Evolutionary conservation across 2,797 vertebrate species (phyloP).

Genomic region (Dipus sagitta): DNA sequence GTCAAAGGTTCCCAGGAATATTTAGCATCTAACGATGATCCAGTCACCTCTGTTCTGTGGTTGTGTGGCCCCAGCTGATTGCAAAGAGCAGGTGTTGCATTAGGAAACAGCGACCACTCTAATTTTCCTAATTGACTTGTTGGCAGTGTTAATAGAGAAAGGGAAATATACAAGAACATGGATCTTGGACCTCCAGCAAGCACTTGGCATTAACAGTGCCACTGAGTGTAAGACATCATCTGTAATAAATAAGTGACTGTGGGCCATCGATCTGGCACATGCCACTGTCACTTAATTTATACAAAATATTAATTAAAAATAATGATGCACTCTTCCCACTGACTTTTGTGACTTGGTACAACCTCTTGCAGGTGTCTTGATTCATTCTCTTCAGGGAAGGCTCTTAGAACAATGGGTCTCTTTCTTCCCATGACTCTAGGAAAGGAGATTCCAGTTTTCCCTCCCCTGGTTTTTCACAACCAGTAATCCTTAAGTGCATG

Average conservation of each 20-base stretch:
- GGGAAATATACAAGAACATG: neutral
- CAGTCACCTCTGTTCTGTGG: neutral
- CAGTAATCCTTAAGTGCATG: slow-evolving; percentile 17
- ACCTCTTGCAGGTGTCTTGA: neutral
- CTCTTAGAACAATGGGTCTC: slow-evolving; percentile 25
- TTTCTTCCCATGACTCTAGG: neutral
- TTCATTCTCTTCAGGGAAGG: slow-evolving; percentile 51
- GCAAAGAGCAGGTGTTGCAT: slow-evolving; percentile 24
- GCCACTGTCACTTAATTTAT: slow-evolving; percentile 63
- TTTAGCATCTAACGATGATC: neutral
- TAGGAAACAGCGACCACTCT: slow-evolving; percentile 44
- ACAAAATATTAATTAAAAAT: slow-evolving; percentile 79
- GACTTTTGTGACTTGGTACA: neutral
- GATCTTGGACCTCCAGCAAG: neutral
- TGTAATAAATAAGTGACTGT: slow-evolving; percentile 40
- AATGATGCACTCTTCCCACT: slow-evolving; percentile 49
- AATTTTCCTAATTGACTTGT: slow-evolving; percentile 75
- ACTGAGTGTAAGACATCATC: slow-evolving; percentile 54
- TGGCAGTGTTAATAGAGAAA: slow-evolving; percentile 63
- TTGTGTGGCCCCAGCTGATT: neutral
- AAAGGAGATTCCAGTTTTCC: neutral
- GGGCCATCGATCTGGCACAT: slow-evolving; percentile 52
- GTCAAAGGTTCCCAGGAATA: slow-evolving; percentile 48
- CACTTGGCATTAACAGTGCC: slow-evolving; percentile 49
- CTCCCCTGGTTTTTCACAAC: slow-evolving; percentile 29